Evolutionary conservation across 2,113 vertebrate genomes (phyloP).

Genomic region (Callorhinus ursinus): DNA sequence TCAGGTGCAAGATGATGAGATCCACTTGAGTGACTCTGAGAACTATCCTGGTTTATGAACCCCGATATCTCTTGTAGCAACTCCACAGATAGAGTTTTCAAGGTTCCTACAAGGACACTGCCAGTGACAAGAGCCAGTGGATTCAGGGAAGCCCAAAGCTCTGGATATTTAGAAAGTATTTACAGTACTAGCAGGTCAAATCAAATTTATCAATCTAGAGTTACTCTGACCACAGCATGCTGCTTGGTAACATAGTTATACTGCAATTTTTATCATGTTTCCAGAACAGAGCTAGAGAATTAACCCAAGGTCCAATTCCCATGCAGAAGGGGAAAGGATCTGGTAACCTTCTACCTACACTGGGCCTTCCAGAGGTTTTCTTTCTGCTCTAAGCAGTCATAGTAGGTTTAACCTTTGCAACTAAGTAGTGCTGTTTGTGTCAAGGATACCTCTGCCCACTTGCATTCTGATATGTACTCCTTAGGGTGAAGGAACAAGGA

Average conservation of each 20-base stretch:
- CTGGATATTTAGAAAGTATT: not conserved
- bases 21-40: not conserved
- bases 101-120: not conserved
- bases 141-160: not conserved
- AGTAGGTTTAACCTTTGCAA: not conserved
- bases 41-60: not conserved
- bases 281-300: constrained; percentile 39
- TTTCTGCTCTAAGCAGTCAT: not conserved
- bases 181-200: not conserved
- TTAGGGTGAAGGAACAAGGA: not conserved
- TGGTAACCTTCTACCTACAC: not conserved
- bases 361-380: not conserved
- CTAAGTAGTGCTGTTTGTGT: not conserved
- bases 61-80: not conserved
- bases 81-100: not conserved
- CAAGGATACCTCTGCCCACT: not conserved
- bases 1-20: not conserved
- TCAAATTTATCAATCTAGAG: not conserved
- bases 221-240: not conserved
- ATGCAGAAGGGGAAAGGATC: not conserved
- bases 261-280: constrained; percentile 28
- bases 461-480: not conserved
- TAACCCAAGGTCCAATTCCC: constrained; percentile 29
- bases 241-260: constrained; percentile 32
- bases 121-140: not conserved